These are phyloP conservation scores for Cirrhinus mrigala DNA, from an alignment of 2,797 vertebrate species.

Conservation along the genomic window DNA sequence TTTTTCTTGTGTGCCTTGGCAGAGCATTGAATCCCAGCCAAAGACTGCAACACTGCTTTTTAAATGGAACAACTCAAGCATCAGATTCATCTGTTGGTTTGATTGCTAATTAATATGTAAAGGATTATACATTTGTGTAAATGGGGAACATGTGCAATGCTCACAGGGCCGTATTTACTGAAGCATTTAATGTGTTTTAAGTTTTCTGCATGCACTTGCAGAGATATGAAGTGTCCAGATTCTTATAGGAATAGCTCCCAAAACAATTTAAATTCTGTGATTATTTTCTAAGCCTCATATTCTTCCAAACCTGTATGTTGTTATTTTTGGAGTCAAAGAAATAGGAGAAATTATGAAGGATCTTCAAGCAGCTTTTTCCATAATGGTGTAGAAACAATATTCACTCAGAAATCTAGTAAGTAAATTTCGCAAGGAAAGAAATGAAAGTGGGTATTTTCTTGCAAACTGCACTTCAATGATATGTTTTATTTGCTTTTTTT, in stretches of 20 bases:
- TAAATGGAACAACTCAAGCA: conserved; percentile 26
- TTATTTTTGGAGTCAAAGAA: not conserved
- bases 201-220: not conserved
- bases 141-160: not conserved
- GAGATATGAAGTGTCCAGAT: not conserved
- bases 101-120: conserved; percentile 34
- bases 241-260: not conserved
- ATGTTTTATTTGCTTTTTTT: not conserved
- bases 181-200: conserved; percentile 9
- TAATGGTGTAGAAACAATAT: not conserved
- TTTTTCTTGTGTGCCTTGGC: not conserved
- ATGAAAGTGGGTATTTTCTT: not conserved
- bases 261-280: not conserved
- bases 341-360: not conserved
- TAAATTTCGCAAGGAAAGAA: not conserved
- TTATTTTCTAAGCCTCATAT: not conserved
- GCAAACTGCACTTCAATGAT: not conserved
- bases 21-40: not conserved
- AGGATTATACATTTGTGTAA: conserved; percentile 33
- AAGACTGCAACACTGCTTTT: conserved; percentile 34
- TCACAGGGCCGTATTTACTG: not conserved
- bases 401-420: not conserved
- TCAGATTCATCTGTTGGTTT: conserved; percentile 26
- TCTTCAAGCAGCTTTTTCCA: not conserved
- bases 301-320: not conserved